Evolutionary conservation across 2,113 vertebrate species (phyloP).

Genomic region (Herpailurus yagouaroundi): DNA sequence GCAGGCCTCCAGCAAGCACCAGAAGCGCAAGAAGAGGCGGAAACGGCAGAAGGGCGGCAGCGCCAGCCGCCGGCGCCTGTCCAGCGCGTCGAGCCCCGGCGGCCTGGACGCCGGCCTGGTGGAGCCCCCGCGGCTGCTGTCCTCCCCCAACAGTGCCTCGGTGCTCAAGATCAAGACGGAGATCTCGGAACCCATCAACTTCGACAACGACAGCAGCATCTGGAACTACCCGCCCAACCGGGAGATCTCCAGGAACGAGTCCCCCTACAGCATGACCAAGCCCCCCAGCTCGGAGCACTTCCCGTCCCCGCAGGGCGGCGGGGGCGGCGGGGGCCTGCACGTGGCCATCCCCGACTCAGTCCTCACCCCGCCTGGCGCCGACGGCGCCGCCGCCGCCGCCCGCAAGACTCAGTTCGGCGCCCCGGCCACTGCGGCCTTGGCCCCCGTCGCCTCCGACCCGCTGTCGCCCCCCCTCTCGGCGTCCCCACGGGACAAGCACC

Average conservation of each 20-base stretch:
- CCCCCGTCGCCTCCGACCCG: constrained; percentile 93
- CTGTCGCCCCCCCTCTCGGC: constrained; percentile 97
- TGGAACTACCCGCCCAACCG: constrained; percentile 99
- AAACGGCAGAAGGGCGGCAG: constrained; percentile 96
- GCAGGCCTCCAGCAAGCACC: constrained; percentile 90
- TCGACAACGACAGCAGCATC: constrained; percentile 99
- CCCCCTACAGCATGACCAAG: constrained; percentile 99
- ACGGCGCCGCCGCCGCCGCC: constrained; percentile 90
- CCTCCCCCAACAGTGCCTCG: constrained; percentile 93
- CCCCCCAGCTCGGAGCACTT: constrained; percentile 93
- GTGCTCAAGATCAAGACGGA: constrained; percentile 99
- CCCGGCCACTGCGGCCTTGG: constrained; percentile 89
- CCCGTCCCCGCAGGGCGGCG: constrained; percentile 92
- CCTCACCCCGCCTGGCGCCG: constrained; percentile 95
- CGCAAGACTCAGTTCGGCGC: constrained; percentile 94
- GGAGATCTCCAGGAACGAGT: constrained; percentile 98
- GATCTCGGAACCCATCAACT: constrained; percentile 98
- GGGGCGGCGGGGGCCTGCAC: constrained; percentile 89
- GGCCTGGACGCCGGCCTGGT: constrained; percentile 90
- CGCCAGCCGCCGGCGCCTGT: constrained; percentile 91
- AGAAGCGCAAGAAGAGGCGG: constrained; percentile 95
- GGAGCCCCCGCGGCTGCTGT: constrained; percentile 90
- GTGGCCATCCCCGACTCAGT: constrained; percentile 98
- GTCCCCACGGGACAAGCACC: constrained; percentile 97
- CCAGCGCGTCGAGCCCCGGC: constrained; percentile 91